Evolutionary conservation across 2,113 vertebrate species (phyloP), one percentile per base, ranked within the genome.

Genomic region (Myxocyprinus asiaticus): DNA sequence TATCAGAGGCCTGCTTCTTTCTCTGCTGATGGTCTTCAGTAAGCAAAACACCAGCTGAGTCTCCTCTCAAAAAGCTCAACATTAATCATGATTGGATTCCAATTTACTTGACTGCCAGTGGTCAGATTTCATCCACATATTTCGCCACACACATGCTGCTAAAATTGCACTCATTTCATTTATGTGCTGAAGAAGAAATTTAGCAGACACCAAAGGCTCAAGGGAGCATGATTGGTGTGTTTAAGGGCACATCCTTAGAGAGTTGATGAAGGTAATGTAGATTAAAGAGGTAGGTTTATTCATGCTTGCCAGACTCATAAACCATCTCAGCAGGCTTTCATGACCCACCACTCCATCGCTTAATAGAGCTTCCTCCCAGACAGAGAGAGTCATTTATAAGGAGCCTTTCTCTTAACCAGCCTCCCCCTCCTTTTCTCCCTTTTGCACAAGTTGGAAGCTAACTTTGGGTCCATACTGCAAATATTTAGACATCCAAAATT

Each of bases 301-400:
- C 70, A 73, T 75, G 67, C 79, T 82, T 59, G 85, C 86, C 85
- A 69, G 22, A 33, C 84, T 83, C 86, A 88, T 89, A 88, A 91
- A 88, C 76, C 76, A 84, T 67, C 70, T 83, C 85, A 76, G 83
- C 67, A 66, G 73, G 81, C 68, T 62, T 78, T 79, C 76, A 78
- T 78, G 84, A 88, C 84, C 88, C 63, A 77, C 71, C 73, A 72
- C 84, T 80, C 86, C 83, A 81, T 87, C 22, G 3, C 22, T 33
- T 33, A 33, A 33, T 33, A 71, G 67, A 69, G 83, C 84, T 83
- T 44, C 77, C 66, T 7, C 22, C 77, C 59, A 80, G 86, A 92
- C 90, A 92, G 86, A 85, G 87, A 86, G 85, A 58, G 66, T 83
- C 87, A 91, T 92, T 92, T 85, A 92, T 85, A 45, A 85, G 87